Base-by-base conservation (phyloP, 1,140 invertebrate genomes). In the Apis dorsata region DNA sequence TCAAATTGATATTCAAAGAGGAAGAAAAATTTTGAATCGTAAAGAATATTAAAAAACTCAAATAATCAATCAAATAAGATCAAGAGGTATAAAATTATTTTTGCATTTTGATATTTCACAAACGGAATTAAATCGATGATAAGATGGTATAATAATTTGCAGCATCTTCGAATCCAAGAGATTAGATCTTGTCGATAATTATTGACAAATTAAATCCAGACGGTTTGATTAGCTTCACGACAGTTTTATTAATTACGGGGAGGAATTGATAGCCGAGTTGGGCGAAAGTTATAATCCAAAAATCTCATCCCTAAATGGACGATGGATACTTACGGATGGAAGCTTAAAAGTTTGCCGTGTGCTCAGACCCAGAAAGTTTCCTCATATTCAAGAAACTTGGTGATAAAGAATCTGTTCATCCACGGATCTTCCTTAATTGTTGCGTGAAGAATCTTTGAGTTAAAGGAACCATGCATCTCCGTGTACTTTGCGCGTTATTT, bases 211-310 rank as follows among this genome's bases (percentile, higher is more conserved):
- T 85, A 77, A 65, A n/a, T n/a, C 10, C n/a, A 55, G n/a, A 28
- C 24, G 24, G 4, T n/a, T 1, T 66, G 19, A 86, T 86, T 86
- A 79, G 70, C 60, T 65, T 28, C 19, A 28, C 81, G 55, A 17
- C 15, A 34, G 60, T 83, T 80, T 86, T 76, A 68, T 87, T 87
- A 84, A 87, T 87, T 74, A 78, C 77, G 53, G 51, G 72, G 13
- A 49, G 34, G 78, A 84, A 87, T 87, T 87, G 84, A 87, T 85
- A 87, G 24, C 53, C 53, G 51, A 13, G 60, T 34, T 4, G 65
- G 34, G 53, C 28, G 51, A 86, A 80, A 87, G 72, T 87, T 84
- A 74, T 87, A 87, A 87, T 86, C 82, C 75, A 11, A 44, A 66
- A 87, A 80, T 87, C 78, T 65, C 70, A 57, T 53, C 69, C 51